Base-by-base conservation (phyloP, 1,140 invertebrate genomes). In the Drosophila aff. region DNA sequence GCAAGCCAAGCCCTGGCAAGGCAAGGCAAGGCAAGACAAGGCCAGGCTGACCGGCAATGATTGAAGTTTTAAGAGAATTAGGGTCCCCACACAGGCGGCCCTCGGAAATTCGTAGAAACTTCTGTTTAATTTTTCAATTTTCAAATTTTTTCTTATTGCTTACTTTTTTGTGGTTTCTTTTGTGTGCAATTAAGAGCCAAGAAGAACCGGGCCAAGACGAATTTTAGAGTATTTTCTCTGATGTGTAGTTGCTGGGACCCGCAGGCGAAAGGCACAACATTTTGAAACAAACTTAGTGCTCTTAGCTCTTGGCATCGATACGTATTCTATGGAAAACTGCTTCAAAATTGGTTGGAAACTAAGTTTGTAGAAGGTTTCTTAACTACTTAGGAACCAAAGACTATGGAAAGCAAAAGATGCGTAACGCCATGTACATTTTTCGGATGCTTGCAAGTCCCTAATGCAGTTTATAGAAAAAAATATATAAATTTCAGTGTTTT, bases 21-120 rank as follows among this genome's bases (percentile, higher is more conserved):
- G 3, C 26, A 21, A 44, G n/a, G 3, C 41, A 18, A 9, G 33
- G 23, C 26, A 13, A 46, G n/a, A 3, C 41, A 18, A 8, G 33
- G 23, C 47, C 11, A 10, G 13, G 31, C 26, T 16, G 53, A 23
- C 36, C 36, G 53, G 36, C 15, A 62, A 36, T 63, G 59, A 64
- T 64, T 63, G 59, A 55, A 63, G 60, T 55, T 63, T 63, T 55
- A 55, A 53, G 60, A 40, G 57, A 57, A 57, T 57, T 57, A 57
- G 36, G 53, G 8, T 57, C 13, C 11, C 1, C 50, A 18, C 16
- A 15, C 9, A 43, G 8, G n/a, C 26, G 21, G 53, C 38, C 53
- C 26, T 57, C 16, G 53, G 36, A 57, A 40, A 57, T 57, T 57
- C 36, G 36, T 26, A 13, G 36, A 57, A 57, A 57, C 53, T 57